Conservation (phyloP, 2,888 invertebrate species). For the Drosophila borborema region DNA sequence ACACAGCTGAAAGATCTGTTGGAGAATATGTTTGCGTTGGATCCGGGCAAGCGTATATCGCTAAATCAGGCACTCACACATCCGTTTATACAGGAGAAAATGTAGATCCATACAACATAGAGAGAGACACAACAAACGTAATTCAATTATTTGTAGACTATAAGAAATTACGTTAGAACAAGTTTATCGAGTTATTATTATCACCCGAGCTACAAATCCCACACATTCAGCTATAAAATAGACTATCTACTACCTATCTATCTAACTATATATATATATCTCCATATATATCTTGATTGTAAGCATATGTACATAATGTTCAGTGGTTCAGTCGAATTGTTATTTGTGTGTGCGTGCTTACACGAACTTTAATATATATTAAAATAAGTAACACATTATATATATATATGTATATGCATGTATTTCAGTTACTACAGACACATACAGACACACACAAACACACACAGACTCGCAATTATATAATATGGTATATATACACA, state of each 20-base stretch:
- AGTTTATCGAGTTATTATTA: constrained; percentile 45
- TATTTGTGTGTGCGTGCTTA: constrained; percentile 49
- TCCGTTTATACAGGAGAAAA: constrained; percentile 98
- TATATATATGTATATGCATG: constrained; percentile 34
- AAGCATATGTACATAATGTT: constrained; percentile 41
- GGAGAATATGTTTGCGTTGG: constrained; percentile 95
- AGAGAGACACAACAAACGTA: constrained; percentile 57
- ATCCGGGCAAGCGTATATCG: constrained; percentile 96
- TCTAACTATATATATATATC: constrained; percentile 18
- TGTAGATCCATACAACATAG: constrained; percentile 85
- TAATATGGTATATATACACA: constrained; percentile 19
- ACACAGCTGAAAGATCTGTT: constrained; percentile 96
- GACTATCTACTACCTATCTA: constrained; percentile 10
- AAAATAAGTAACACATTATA: constrained; percentile 37
- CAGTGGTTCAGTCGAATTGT: constrained; percentile 51
- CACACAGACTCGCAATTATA: constrained; percentile 28
- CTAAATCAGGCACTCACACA: constrained; percentile 97
- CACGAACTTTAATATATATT: constrained; percentile 34
- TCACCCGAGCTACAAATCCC: constrained; percentile 38
- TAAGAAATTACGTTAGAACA: constrained; percentile 60
- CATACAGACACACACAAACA: constrained; percentile 12
- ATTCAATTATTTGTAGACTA: constrained; percentile 63
- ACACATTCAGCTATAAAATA: constrained; percentile 33
- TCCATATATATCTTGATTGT: constrained; percentile 21
- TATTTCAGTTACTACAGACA: constrained; percentile 28